Conservation (phyloP, 37 sponge, comb jelly and placozoan genomes). For the Aplysina aerophoba region DNA sequence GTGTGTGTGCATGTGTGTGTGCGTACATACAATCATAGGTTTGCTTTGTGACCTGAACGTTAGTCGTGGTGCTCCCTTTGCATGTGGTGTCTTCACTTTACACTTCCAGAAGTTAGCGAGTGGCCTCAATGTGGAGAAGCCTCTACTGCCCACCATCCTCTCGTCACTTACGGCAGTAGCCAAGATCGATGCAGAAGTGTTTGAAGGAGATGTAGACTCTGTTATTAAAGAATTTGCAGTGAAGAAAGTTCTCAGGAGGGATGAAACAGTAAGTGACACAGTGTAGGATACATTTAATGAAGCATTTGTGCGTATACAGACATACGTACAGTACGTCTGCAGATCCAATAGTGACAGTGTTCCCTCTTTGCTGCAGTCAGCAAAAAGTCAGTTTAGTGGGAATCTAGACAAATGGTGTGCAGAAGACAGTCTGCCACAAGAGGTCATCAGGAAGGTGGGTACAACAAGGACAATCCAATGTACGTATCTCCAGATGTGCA, state of each 20-base stretch:
- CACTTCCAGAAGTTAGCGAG: slow-evolving; percentile 54
- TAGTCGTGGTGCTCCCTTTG: too few species aligned
- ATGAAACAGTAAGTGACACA: slow-evolving; percentile 48
- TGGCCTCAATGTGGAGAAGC: slow-evolving; percentile 41
- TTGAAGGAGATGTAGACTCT: slow-evolving; percentile 46
- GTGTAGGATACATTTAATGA: too few species aligned
- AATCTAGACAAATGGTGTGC: not conserved
- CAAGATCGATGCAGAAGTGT: slow-evolving; percentile 49
- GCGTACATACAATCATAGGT: too few species aligned
- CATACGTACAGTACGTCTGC: too few species aligned
- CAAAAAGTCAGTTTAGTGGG: not conserved
- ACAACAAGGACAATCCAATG: too few species aligned
- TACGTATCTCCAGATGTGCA: too few species aligned
- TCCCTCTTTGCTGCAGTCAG: not conserved
- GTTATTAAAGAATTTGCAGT: slow-evolving; percentile 61
- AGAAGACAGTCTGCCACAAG: slow-evolving; percentile 19
- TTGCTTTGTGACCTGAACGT: too few species aligned
- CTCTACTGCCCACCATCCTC: slow-evolving; percentile 49
- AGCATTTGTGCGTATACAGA: too few species aligned
- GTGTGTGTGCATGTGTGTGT: too few species aligned
- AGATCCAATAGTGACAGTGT: too few species aligned
- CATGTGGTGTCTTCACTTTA: too few species aligned
- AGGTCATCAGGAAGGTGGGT: not conserved
- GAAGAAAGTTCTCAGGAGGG: slow-evolving; percentile 57
- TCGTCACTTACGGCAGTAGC: slow-evolving; percentile 55